Evolutionary conservation across 2,113 vertebrate species (phyloP).

Genomic region (Thinocorus orbignyianus): DNA sequence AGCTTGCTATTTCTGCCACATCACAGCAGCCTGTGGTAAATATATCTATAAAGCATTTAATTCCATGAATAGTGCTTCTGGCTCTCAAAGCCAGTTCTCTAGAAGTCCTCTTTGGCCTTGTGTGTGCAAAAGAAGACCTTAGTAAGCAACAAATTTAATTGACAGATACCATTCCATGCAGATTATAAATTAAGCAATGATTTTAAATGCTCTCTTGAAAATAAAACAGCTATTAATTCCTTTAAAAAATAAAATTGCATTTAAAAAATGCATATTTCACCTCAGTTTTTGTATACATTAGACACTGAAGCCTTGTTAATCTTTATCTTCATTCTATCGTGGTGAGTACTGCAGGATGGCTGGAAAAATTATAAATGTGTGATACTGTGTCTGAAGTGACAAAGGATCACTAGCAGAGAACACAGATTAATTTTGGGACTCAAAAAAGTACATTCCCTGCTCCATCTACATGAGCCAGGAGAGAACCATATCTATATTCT

Average conservation of each 20-base stretch:
- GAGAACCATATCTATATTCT: not conserved
- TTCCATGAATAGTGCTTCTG: not conserved
- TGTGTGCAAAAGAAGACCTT: not conserved
- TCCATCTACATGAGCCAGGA: not conserved
- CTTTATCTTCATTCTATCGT: not conserved
- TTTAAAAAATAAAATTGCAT: not conserved
- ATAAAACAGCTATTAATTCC: not conserved
- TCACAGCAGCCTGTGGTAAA: not conserved
- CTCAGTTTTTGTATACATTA: not conserved
- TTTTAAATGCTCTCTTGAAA: not conserved
- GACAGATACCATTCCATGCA: not conserved
- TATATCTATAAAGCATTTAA: not conserved
- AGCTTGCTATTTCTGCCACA: not conserved
- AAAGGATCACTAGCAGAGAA: not conserved
- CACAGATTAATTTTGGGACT: not conserved
- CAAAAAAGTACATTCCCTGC: not conserved
- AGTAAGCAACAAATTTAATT: not conserved
- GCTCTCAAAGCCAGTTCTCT: not conserved
- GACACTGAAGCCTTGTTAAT: not conserved
- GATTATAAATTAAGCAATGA: not conserved
- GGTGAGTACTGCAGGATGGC: not conserved
- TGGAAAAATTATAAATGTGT: not conserved
- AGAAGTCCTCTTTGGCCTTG: not conserved
- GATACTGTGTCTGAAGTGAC: not conserved
- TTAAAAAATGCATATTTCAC: not conserved